Base-by-base conservation (phyloP, 2,797 vertebrate species). In the Siniperca scherzeri region DNA sequence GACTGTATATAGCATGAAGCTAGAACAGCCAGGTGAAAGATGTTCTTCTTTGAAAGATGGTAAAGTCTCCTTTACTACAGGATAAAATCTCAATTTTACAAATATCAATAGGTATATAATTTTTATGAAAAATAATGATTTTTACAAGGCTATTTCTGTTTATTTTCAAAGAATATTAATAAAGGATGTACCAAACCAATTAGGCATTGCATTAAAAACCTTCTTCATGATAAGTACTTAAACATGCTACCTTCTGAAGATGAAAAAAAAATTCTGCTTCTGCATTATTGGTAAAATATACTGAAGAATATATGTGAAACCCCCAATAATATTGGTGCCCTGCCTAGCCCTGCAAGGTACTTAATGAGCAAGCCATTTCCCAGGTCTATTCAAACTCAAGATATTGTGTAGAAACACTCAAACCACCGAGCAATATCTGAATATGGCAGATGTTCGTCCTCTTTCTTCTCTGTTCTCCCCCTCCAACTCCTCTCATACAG, bases 401-500 rank as follows among this genome's bases (percentile, higher is more conserved):
- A 90, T 87, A 87, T 88, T 91, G 87, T 89, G 70, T 61, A 64
- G 82, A 88, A 91, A 88, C 86, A 85, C 85, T 92, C 88, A 90
- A 91, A 86, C 82, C 87, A 84, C 81, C 17, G 79, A 88, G 87
- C 89, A 87, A 89, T 89, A 91, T 93, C 87, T 91, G 91, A 92
- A 86, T 89, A 84, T 86, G 89, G 89, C 94, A 95, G 92, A 93
- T 94, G 92, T 93, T 93, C 57, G 2, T 73, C 85, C 59, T 81
- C 78, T 80, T 88, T 89, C 88, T 87, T 82, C 87, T 78, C 80
- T 66, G 62, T 82, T 82, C 74, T 85, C 87, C 87, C 83, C 81
- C 88, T 83, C 78, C 89, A 80, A 82, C 86, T 71, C 84, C 62
- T 96, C 89, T 95, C 96, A 96, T 96, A 93, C 96, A 97, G 96